phyloP scores from a whole-genome alignment of 2,113 vertebrate genomes.

The Gymnocephalus cernua region DNA sequence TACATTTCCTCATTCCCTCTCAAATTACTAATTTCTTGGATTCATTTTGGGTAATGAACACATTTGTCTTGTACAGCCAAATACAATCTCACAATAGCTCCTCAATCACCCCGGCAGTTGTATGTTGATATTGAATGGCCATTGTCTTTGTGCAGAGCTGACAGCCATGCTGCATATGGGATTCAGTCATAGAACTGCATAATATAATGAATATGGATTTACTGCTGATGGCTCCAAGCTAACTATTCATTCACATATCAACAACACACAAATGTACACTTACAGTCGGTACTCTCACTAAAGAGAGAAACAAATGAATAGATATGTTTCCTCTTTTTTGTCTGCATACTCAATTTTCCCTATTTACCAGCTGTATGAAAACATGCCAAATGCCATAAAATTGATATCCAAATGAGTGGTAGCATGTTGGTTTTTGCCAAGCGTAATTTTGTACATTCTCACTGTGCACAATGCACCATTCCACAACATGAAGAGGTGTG shows the following conservation, averaged over 20 bases:
- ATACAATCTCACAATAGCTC: constrained; percentile 70
- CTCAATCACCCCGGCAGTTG: constrained; percentile 68
- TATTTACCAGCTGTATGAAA: constrained; percentile 17
- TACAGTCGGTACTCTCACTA: constrained; percentile 15
- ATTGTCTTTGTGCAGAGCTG: constrained; percentile 71
- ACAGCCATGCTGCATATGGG: constrained; percentile 51
- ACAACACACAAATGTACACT: constrained; percentile 31
- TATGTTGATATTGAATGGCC: constrained; percentile 63
- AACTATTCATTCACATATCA: constrained; percentile 63
- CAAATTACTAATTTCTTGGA: constrained; percentile 75
- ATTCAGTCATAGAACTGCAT: constrained; percentile 64
- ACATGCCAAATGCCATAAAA: constrained; percentile 27
- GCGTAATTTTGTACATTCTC: constrained; percentile 18
- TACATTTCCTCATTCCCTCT: constrained; percentile 60
- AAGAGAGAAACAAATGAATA: constrained; percentile 23
- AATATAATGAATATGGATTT: constrained; percentile 71
- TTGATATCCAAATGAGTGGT: constrained; percentile 20
- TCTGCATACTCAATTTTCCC: constrained; percentile 14
- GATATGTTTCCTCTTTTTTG: constrained; percentile 6
- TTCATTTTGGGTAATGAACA: constrained; percentile 78
- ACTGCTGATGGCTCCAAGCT: constrained; percentile 60
- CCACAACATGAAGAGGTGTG: constrained; percentile 40
- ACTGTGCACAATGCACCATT: constrained; percentile 55
- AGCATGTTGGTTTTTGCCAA: constrained; percentile 18
- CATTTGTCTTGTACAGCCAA: constrained; percentile 78